Base-by-base conservation (phyloP, 2,888 invertebrate species). In the Metacarcinus magister region DNA sequence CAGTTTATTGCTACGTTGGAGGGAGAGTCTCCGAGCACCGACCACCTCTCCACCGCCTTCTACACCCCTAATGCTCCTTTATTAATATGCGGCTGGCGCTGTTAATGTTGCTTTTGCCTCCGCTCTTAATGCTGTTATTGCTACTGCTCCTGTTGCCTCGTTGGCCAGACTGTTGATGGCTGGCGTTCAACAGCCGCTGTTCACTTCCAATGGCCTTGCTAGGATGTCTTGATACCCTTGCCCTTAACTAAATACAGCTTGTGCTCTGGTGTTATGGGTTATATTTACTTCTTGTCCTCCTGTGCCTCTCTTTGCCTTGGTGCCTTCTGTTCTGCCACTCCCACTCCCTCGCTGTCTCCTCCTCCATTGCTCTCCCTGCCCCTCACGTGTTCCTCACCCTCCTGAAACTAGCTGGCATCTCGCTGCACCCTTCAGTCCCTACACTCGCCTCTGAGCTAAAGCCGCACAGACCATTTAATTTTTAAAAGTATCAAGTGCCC, bases 1-100 rank as follows among this genome's bases (percentile, higher is more conserved):
- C 95, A 95, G 95, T 95, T 95, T 95, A 95, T 95, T 95, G 95
- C 95, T 32, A 93, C 87, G 95, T 75, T 67, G 94, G 94, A 28
- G 75, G 92, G 46, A 92, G n/a, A 48, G 89, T 23, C 44, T 48
- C 89, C 39, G 39, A 46, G 46, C 19, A 13, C 32, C 19, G 48
- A 54, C 67, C 67, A 67, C 67, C 67, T 67, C 92, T 48, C 8
- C 46, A 23, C 46, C 48, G 46, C 46, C 28, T 46, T 43, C 92
- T 48, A 19, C 46, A 44, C 46, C 46, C 28, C n/a, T 92, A 92
- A 92, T 92, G 92, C 48, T n/a, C 46, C 92, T 92, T 92, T 92
- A 92, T 92, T 92, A 92, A 92, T 92, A 92, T 92, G 44, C 92
- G 92, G 92, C 46, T 46, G 44, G n/a, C 92, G 44, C 48, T 48